phyloP scores from a whole-genome alignment of 2,888 invertebrate species.

The Watsonalla binaria region DNA sequence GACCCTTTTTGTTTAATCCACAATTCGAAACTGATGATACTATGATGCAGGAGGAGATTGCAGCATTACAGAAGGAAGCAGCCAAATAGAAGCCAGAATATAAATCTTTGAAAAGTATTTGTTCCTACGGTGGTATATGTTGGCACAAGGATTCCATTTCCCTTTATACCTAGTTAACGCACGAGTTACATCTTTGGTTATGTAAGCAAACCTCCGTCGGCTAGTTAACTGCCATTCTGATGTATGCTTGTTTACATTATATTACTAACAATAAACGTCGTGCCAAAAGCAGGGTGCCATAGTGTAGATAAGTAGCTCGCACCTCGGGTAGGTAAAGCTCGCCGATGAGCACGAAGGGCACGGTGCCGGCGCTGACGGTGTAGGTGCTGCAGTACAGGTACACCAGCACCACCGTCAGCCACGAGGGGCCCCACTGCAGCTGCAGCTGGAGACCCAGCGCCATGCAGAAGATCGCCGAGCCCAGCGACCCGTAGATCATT shows the following conservation, averaged over 20 bases:
- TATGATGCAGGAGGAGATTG: too few species aligned
- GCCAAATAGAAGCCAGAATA: too few species aligned
- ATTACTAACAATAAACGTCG: neutral
- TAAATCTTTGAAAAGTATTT: too few species aligned
- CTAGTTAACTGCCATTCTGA: neutral
- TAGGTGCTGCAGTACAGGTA: slow-evolving; percentile 36
- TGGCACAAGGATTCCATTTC: too few species aligned
- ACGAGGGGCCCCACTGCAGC: slow-evolving; percentile 45
- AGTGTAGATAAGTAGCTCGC: slow-evolving; percentile 3
- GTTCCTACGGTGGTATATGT: too few species aligned
- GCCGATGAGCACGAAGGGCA: slow-evolving; percentile 44
- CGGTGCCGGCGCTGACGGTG: slow-evolving; percentile 46
- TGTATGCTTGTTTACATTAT: too few species aligned
- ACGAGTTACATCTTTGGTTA: too few species aligned
- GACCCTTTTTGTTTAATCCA: too few species aligned
- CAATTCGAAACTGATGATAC: neutral
- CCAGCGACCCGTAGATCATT: slow-evolving; percentile 39
- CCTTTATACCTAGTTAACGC: too few species aligned
- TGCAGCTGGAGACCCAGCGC: slow-evolving; percentile 47
- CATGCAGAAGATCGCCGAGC: slow-evolving; percentile 32
- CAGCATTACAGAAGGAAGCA: too few species aligned
- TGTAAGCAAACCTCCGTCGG: too few species aligned
- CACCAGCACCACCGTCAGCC: slow-evolving; percentile 38
- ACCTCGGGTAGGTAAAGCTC: slow-evolving; percentile 60
- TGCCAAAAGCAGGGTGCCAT: neutral